These are phyloP conservation scores for Fregetta grallaria DNA, from an alignment of 2,113 vertebrate genomes.

Conservation along the genomic window DNA sequence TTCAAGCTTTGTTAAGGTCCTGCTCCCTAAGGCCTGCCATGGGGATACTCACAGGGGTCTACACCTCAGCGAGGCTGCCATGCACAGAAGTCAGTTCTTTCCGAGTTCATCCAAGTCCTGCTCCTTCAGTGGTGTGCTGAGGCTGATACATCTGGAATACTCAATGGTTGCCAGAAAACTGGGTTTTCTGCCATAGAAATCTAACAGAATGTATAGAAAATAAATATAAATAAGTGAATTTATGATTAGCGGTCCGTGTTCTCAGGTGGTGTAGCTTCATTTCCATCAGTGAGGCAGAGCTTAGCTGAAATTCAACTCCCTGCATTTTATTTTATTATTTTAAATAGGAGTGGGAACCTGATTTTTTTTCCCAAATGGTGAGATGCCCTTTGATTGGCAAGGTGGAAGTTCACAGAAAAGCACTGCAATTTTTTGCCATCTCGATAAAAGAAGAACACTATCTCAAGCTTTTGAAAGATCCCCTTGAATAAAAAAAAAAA, in stretches of 20 bases:
- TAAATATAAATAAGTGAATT: not conserved
- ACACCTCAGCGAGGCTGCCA: rapidly evolving
- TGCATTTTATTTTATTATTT: not conserved
- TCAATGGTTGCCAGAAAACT: not conserved
- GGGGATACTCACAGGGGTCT: rapidly evolving
- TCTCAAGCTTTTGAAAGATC: not conserved
- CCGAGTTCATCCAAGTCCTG: not conserved
- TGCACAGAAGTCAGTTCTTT: too few species aligned
- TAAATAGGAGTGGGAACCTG: not conserved
- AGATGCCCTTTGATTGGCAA: not conserved
- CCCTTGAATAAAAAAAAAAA: not conserved
- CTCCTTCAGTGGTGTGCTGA: not conserved
- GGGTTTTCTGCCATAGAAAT: not conserved
- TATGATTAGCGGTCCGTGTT: not conserved
- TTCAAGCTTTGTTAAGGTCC: not conserved
- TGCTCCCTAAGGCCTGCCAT: not conserved
- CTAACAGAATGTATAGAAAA: not conserved
- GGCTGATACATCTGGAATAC: not conserved
- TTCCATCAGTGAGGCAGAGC: not conserved
- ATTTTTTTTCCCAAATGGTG: not conserved
- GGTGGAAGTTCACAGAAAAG: not conserved
- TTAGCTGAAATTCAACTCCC: not conserved
- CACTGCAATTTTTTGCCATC: not conserved
- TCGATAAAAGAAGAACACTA: not conserved
- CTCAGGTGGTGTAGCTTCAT: not conserved